Conservation (phyloP, 2,113 vertebrate species). For the Mustela nigripes region DNA sequence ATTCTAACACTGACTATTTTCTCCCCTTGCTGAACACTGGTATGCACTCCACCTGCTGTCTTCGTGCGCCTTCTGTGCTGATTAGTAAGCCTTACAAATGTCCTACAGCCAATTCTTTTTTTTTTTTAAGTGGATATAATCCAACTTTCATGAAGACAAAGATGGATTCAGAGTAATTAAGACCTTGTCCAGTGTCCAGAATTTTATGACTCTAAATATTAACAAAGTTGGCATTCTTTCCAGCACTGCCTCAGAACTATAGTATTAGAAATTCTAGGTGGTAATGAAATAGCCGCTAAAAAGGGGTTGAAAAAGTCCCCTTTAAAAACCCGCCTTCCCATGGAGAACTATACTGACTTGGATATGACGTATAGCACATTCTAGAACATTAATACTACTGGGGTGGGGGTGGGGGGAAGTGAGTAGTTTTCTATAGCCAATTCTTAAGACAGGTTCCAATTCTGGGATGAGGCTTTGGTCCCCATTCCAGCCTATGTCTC, state of each 20-base stretch:
- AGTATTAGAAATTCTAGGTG: slow-evolving; percentile 45
- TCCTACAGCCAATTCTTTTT: background rate
- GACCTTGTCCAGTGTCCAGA: slow-evolving; percentile 55
- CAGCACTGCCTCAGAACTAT: background rate
- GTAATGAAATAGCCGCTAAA: background rate
- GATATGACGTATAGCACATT: background rate
- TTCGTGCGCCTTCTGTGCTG: background rate
- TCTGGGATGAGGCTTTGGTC: background rate
- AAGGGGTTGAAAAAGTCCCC: background rate
- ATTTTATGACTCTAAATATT: slow-evolving; percentile 71
- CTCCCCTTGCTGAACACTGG: background rate
- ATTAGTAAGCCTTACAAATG: slow-evolving; percentile 14
- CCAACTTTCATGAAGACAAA: slow-evolving; percentile 45
- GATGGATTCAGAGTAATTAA: slow-evolving; percentile 68
- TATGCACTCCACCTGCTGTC: background rate
- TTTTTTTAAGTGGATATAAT: background rate
- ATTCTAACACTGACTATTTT: background rate
- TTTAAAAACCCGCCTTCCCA: background rate
- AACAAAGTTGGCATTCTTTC: background rate
- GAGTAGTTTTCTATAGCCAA: background rate
- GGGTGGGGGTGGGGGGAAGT: background rate
- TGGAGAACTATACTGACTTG: background rate
- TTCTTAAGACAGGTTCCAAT: background rate
- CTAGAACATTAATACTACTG: background rate
- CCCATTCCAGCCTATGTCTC: background rate